Base-by-base conservation (phyloP, 2,113 vertebrate genomes). In the Alligator mississippiensis region DNA sequence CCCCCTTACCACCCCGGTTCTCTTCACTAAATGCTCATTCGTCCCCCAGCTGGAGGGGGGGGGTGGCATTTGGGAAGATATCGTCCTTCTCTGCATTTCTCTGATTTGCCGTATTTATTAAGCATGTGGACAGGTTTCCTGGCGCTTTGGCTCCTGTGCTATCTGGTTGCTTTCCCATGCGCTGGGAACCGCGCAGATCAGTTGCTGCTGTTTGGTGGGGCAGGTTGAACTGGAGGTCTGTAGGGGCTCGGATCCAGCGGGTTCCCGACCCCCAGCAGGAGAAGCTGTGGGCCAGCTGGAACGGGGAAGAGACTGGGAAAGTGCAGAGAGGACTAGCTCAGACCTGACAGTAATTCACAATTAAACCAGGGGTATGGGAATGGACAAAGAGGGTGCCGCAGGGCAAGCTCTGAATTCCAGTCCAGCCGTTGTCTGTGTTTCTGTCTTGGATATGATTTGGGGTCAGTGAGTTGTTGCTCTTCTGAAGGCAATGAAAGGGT, bases 201-300 rank as follows among this genome's bases (percentile, higher is more conserved):
- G 90, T 81, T 87, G 74, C 47, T 76, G 18, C 15, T 19, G 0
- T 60, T 76, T 55, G 11, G 59, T 79, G 5, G 2, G 30, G 80
- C 62, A 87, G 87, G 82, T 14, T 28, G 34, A 66, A 68, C 47
- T 72, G 86, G 84, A 95, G 80, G 84, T 93, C 88, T 54, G 13
- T 24, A 3, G 66, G 59, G 82, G 76, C 82, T 76, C 74, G 80
- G 82, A 62, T 84, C 90, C 84, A 70, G 86, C 93, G 88, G 90
- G 82, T 95, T 90, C 91, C 79, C 25, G 64, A 2, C 75, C 80
- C 7, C 66, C 77, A 64, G 77, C 38, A 28, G 91, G 77, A 66
- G 77, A 62, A 47, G 1, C 85, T 81, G 13, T 77, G 93, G 28
- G 28, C 82, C 68, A 61, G 14, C 61, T 84, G 78, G 25, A 63